Percentiles rank a stretch among this genome's conserved stretches.
Conservation (phyloP, 1,140 invertebrate genomes). For the Gryllus bimaculatus region DNA sequence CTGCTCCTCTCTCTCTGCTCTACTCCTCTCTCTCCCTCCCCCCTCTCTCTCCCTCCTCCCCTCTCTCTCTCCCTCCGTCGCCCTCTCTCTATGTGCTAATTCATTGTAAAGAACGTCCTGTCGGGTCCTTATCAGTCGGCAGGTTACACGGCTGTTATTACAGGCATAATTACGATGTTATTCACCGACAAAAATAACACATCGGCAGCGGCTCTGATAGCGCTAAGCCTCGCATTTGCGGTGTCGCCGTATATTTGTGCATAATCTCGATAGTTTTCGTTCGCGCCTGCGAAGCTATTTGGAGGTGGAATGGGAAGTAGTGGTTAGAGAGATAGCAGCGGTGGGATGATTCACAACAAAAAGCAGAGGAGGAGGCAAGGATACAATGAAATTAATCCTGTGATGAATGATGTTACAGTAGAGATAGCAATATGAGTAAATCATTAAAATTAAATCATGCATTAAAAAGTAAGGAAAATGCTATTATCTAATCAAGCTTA, state of each 20-base stretch:
- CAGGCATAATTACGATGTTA: conserved; percentile 4
- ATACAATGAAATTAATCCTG: no score
- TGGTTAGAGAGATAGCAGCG: no score
- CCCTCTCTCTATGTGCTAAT: background rate
- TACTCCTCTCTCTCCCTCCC: no score
- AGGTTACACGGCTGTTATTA: background rate
- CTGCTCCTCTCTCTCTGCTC: no score
- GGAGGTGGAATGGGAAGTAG: no score
- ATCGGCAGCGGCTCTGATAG: background rate
- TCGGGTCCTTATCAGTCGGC: background rate
- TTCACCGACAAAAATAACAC: background rate
- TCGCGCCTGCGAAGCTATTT: background rate
- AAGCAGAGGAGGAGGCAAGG: no score
- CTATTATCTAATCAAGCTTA: no score
- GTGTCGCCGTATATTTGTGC: background rate
- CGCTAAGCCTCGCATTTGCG: background rate
- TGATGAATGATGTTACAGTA: no score
- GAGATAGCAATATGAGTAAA: no score
- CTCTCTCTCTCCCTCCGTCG: background rate
- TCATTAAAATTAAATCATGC: no score
- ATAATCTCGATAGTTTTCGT: background rate
- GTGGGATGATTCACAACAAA: no score
- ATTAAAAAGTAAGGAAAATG: no score
- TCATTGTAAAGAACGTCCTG: background rate
- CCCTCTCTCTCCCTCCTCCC: background rate